These are phyloP conservation scores for Oscheius sp. DNA, from an alignment of 2,888 invertebrate genomes.

Conservation along the genomic window DNA sequence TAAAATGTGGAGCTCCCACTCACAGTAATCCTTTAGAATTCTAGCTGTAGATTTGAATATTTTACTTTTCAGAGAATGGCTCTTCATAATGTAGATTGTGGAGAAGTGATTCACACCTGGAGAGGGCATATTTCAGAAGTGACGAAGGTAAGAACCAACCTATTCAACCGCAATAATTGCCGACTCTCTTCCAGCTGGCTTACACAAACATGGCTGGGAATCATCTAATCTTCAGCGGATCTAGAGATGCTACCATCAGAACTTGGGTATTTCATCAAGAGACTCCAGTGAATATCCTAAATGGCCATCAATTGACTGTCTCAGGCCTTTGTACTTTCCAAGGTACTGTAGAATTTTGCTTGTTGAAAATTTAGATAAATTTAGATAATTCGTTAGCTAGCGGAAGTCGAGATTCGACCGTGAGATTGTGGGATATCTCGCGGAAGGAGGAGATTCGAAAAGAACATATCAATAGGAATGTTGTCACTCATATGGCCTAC, in stretches of 20 bases:
- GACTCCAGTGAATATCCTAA: constrained; percentile 57
- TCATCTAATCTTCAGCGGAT: constrained; percentile 71
- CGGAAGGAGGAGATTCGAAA: constrained; percentile 63
- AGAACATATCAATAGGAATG: constrained; percentile 70
- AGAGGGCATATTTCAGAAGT: constrained; percentile 58
- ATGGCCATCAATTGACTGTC: constrained; percentile 71
- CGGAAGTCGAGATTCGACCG: constrained; percentile 72
- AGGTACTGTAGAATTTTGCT: constrained; percentile 44
- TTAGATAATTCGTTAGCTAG: constrained; percentile 66
- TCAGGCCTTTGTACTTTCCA: constrained; percentile 69
- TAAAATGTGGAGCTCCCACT: too few species aligned
- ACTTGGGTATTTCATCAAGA: constrained; percentile 70
- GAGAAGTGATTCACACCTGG: constrained; percentile 57
- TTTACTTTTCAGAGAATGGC: constrained; percentile 56
- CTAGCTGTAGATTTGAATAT: too few species aligned
- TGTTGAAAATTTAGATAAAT: constrained; percentile 15
- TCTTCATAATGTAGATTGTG: constrained; percentile 66
- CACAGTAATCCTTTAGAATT: too few species aligned
- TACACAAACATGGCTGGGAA: constrained; percentile 67
- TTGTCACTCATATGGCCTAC: constrained; percentile 72
- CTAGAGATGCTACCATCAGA: constrained; percentile 70
- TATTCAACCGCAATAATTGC: neutral
- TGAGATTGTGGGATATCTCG: constrained; percentile 72
- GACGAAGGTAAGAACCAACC: constrained; percentile 57
- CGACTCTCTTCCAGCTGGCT: constrained; percentile 43